Evolutionary conservation across 1,140 invertebrate genomes (phyloP).

Genomic region (Drosophila melanica): DNA sequence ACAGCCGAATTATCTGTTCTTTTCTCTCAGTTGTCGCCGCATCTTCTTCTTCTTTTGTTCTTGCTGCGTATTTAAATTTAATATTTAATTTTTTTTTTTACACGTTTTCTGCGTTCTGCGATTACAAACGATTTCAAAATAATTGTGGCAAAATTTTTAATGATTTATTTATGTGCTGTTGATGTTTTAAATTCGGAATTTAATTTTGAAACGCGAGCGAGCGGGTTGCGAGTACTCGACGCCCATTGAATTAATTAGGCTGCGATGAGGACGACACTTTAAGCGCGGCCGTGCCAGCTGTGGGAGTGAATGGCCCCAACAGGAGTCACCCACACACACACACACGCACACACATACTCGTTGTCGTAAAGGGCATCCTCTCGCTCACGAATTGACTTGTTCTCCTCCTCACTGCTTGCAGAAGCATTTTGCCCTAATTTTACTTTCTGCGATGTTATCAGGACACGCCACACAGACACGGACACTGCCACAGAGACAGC

Average conservation of each 20-base stretch:
- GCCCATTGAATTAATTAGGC: constrained; percentile 81
- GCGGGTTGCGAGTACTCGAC: constrained; percentile 19
- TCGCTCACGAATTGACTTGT: constrained; percentile 28
- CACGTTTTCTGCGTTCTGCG: too few relatives aligned
- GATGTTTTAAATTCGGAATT: constrained; percentile 34
- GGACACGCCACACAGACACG: constrained; percentile 55
- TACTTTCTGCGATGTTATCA: constrained; percentile 82
- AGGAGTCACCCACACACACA: constrained; percentile 17
- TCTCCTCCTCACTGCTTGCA: constrained; percentile 21
- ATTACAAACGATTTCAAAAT: constrained; percentile 29
- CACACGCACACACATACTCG: constrained; percentile 4
- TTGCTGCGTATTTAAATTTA: constrained; percentile 35
- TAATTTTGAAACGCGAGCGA: constrained; percentile 22
- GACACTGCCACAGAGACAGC: constrained; percentile 23
- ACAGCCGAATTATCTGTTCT: constrained; percentile 30
- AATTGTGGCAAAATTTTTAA: constrained; percentile 26
- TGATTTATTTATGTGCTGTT: constrained; percentile 54
- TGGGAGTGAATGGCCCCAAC: constrained; percentile 32
- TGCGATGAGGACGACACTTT: constrained; percentile 66
- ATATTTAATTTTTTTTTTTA: constrained; percentile 26
- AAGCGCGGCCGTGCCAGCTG: constrained; percentile 37
- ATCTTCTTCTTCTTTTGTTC: not conserved
- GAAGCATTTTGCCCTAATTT: constrained; percentile 79
- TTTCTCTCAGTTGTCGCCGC: not conserved
- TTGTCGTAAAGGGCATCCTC: not conserved